A percentile compares a stretch with the other conserved stretches of the same genome.
phyloP scores from a whole-genome alignment of 2,113 vertebrate genomes.

The Herpetotheres cachinnans region DNA sequence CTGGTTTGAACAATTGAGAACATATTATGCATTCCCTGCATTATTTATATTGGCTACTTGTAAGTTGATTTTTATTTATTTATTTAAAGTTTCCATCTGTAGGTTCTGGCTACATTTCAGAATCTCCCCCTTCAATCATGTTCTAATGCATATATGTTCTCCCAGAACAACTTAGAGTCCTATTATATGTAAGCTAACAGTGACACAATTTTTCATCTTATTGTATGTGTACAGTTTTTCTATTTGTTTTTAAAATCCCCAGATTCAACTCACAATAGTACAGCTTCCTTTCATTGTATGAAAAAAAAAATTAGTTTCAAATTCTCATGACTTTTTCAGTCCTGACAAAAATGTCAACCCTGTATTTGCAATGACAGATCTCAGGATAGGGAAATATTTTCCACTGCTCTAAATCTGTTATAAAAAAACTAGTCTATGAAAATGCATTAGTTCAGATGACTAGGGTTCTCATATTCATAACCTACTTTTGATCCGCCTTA shows the following conservation, averaged over 20 bases:
- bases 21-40: background rate
- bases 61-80: background rate
- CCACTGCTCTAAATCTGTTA: background rate
- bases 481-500: background rate
- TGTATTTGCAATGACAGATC: background rate
- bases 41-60: background rate
- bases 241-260: background rate
- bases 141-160: background rate
- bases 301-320: background rate
- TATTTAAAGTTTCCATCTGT: conserved; percentile 24
- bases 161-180: background rate
- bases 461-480: background rate
- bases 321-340: background rate
- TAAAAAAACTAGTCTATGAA: background rate
- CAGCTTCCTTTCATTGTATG: background rate
- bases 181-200: background rate
- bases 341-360: background rate
- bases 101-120: background rate
- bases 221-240: background rate
- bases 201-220: background rate
- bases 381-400: background rate
- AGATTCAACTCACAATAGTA: background rate
- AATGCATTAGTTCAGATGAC: background rate
- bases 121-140: background rate
- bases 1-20: background rate